A percentile compares a stretch with the other conserved stretches of the same genome.
These are phyloP conservation scores for Bos indicus DNA, from an alignment of 2,113 vertebrate species.

Conservation along the genomic window DNA sequence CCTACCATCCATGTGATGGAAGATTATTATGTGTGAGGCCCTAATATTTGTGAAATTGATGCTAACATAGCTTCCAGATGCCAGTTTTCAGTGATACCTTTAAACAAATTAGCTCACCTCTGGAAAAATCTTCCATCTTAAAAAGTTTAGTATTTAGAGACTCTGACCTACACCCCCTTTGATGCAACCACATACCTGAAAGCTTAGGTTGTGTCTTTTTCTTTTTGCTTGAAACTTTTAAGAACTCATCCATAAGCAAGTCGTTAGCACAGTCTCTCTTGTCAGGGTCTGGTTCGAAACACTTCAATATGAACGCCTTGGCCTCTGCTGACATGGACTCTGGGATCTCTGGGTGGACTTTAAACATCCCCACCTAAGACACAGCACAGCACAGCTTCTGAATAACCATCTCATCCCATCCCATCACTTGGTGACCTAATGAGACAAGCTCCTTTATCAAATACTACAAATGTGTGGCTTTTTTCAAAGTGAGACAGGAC, in stretches of 20 bases:
- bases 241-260: conserved; percentile 94
- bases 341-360: conserved; percentile 99
- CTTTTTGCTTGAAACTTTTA: conserved; percentile 97
- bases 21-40: not conserved
- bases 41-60: not conserved
- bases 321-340: conserved; percentile 97
- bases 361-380: conserved; percentile 98
- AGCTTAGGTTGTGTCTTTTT: conserved; percentile 90
- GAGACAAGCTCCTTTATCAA: not conserved
- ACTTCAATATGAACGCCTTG: conserved; percentile 95
- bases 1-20: not conserved
- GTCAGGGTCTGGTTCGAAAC: conserved; percentile 97
- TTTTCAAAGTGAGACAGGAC: not conserved
- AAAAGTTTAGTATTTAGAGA: not conserved
- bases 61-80: not conserved
- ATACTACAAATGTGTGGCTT: not conserved
- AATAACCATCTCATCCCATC: not conserved
- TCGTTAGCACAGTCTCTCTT: conserved; percentile 90
- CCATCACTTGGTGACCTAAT: not conserved
- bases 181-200: conserved; percentile 80
- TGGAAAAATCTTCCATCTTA: not conserved
- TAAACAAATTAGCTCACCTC: not conserved
- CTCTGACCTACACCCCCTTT: not conserved
- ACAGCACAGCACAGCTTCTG: not conserved
- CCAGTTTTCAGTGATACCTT: not conserved